phyloP scores from a whole-genome alignment of 2,797 vertebrate species.

The Loris lydekkerianus region DNA sequence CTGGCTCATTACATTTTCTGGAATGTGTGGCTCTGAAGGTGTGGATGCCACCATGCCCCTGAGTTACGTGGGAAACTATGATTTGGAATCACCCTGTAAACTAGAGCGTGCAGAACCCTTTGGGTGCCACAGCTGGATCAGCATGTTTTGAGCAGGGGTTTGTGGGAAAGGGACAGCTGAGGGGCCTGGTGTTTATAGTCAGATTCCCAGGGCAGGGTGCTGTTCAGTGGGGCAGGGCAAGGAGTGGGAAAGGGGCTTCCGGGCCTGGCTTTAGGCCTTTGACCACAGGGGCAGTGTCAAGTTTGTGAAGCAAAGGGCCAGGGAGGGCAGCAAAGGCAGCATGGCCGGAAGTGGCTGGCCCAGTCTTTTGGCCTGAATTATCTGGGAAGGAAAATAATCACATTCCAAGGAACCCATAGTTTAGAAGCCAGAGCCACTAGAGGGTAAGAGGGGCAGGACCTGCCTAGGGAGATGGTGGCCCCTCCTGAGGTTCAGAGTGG shows the following conservation, averaged over 20 bases:
- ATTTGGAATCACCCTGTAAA: no score
- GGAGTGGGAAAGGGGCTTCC: not conserved
- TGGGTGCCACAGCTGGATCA: not conserved
- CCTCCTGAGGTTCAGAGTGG: slow-evolving; percentile 77
- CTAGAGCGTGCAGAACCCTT: not conserved
- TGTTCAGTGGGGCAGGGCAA: not conserved
- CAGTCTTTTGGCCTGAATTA: slow-evolving; percentile 89
- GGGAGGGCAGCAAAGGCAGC: not conserved
- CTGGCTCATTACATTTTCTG: not conserved
- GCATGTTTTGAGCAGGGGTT: not conserved
- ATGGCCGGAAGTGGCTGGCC: slow-evolving; percentile 84
- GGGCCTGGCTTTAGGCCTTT: slow-evolving; percentile 29
- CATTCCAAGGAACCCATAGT: slow-evolving; percentile 87
- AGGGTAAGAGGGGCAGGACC: slow-evolving; percentile 67
- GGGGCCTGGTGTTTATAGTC: not conserved
- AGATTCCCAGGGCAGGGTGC: not conserved
- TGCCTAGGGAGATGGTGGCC: slow-evolving; percentile 85
- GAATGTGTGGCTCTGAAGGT: not conserved
- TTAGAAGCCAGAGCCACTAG: slow-evolving; percentile 81
- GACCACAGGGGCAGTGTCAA: not conserved
- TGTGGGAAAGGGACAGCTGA: not conserved
- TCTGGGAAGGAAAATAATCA: slow-evolving; percentile 91
- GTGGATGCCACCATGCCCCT: not conserved
- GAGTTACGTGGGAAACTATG: fast-evolving
- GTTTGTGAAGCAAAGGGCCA: slow-evolving; percentile 15